Conservation (phyloP, 2,888 invertebrate genomes). For the Monoplex corrugatus region DNA sequence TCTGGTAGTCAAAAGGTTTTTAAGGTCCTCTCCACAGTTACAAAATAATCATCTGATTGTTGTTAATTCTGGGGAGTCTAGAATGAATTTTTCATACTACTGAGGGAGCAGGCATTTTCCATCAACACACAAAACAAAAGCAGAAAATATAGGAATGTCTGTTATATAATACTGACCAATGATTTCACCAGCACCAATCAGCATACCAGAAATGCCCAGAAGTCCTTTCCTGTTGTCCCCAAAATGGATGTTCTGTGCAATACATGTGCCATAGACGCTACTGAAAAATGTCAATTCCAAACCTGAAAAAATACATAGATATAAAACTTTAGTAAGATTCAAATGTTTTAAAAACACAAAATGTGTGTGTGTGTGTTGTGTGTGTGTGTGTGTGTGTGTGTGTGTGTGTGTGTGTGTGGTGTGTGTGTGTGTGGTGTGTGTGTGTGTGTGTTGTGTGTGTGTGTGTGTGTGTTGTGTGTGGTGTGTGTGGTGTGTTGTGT, state of each 20-base stretch:
- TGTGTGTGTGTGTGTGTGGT: neutral
- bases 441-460: constrained; percentile 1
- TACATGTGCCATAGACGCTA: constrained; percentile 95
- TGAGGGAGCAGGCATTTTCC: no score
- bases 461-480: neutral
- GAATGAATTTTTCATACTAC: no score
- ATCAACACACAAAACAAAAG: neutral
- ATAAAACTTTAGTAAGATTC: constrained; percentile 3
- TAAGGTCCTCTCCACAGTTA: no score
- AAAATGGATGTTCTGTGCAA: constrained; percentile 92
- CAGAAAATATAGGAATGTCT: neutral
- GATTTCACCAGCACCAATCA: constrained; percentile 97
- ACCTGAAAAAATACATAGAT: constrained; percentile 84
- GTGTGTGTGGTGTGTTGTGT: no score
- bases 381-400: no score
- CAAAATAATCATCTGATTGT: no score
- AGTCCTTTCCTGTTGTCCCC: constrained; percentile 90
- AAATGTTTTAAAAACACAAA: no score
- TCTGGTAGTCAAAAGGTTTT: no score
- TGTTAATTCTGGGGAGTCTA: no score
- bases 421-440: neutral
- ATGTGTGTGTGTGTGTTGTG: neutral
- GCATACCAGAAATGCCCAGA: constrained; percentile 95
- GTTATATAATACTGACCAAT: constrained; percentile 86
- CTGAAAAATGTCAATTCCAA: constrained; percentile 97